Base-by-base conservation (phyloP, 2,113 vertebrate species). In the Corythornis cristatus region DNA sequence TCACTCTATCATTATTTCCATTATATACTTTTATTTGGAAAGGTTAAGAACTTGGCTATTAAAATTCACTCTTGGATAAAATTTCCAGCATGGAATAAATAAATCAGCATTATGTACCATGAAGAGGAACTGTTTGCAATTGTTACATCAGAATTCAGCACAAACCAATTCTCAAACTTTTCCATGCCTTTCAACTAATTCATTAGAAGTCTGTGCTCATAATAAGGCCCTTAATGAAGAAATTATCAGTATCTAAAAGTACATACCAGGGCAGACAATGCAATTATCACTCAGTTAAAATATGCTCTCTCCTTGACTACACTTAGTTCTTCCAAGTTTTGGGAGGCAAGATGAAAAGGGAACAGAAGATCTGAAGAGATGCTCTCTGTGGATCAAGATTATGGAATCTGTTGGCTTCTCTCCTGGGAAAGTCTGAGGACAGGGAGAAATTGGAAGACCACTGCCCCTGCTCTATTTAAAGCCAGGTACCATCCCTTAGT, bases 1-100 rank as follows among this genome's bases (percentile, higher is more conserved):
- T 90, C 48, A 86, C 25, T 81, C 65, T 93, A 71, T 48, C 77
- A 92, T 90, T 86, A 92, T 74, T 93, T 86, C 77, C 61, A 68
- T 90, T 84, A 86, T 42, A 48, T 0, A 4, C 18, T 77, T 93
- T 62, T 88, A 81, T 91, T 83, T 71, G 16, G 65, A 74, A 86
- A 45, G 43, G 51, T 77, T 94, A 88, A 90, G 83, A 90, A 72
- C 45, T 92, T 8, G 0, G 60, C 68, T 81, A 88, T 89, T 95
- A 94, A 92, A 93, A 94, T 57, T 13, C 61, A 90, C 21, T 88
- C 65, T 71, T 46, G 50, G 35, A 60, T 81, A 68, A 88, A 90
- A 90, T 90, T 74, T 91, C 22, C 73, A 83, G 53, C 57, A 43
- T 42, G 62, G 90, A 90, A 50, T 45, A 23, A 50, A 12, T 22